Base-by-base conservation (phyloP, 2,888 invertebrate genomes). In the Sturmia bella region DNA sequence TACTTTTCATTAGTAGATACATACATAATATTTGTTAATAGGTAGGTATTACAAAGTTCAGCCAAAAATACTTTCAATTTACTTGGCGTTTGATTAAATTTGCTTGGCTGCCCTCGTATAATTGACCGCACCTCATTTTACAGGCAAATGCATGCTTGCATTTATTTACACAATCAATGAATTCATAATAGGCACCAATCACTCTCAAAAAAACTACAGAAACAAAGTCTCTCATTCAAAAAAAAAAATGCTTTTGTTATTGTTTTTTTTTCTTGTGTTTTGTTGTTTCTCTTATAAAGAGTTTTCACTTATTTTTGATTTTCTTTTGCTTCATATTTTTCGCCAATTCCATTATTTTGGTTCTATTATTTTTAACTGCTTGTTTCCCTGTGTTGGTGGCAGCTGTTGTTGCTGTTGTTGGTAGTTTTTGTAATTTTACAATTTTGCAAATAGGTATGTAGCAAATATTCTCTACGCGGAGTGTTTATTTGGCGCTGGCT, bases 401-500 rank as follows among this genome's bases (percentile, higher is more conserved):
- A 85, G 83, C 84, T 85, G 83, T 84, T 77, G 74, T 74, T 83
- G 83, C 83, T 75, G 68, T 50, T 78, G 57, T 69, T 80, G 37
- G 57, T 69, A 77, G 37, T 68, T 54, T 15, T 27, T 54, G 12
- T 57, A 37, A 13, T 17, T 48, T 70, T 50, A 56, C 32, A 56
- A 69, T 43, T 39, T 24, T 61, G 50, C 77, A 70, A 69, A 41
- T 66, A 45, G 66, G 50, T 79, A 70, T 64, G 27, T 66, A 45
- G 66, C 50, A 57, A 64, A 74, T 17, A 9, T 48, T 63, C 48
- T 43, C 15, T 13, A 50, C 48, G 77, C 66, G 50, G 61, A 72
- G 50, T 64, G 66, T 73, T 78, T 80, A 57, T 61, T 59, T 79
- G 69, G 76, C 64, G 80, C 84, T 84, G 68, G 68, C 73, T 48